Conservation (phyloP, 2,888 invertebrate genomes). For the Meiosimyza platycephala region DNA sequence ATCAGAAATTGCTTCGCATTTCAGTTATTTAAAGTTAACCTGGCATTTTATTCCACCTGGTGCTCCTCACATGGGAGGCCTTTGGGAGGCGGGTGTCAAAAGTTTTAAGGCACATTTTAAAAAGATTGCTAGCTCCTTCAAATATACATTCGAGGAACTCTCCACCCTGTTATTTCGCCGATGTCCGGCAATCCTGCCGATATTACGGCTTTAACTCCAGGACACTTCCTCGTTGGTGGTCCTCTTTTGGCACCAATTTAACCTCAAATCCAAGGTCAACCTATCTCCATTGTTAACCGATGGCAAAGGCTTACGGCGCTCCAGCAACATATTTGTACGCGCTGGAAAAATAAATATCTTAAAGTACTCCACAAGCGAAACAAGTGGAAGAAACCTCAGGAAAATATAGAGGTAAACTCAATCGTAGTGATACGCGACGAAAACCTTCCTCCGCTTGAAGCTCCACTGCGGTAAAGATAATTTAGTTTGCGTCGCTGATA, state of each 20-base stretch:
- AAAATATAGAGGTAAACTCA: too few relatives aligned
- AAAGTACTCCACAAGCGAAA: too few relatives aligned
- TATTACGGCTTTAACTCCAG: constrained; percentile 29
- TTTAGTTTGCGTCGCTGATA: too few relatives aligned
- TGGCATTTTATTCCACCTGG: constrained; percentile 40
- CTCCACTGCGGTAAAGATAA: too few relatives aligned
- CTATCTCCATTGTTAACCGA: background rate
- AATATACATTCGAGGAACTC: constrained; percentile 40
- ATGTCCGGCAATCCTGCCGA: background rate
- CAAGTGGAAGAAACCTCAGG: too few relatives aligned
- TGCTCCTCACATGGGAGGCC: constrained; percentile 26
- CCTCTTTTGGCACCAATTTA: constrained; percentile 30
- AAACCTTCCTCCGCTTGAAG: too few relatives aligned
- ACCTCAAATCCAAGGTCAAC: constrained; percentile 22
- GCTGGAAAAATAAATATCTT: too few relatives aligned
- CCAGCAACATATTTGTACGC: too few relatives aligned
- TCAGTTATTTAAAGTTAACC: constrained; percentile 4
- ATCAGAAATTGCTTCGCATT: background rate
- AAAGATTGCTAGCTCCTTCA: constrained; percentile 26
- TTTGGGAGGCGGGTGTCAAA: constrained; percentile 39
- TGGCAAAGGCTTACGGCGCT: too few relatives aligned
- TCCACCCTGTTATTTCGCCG: constrained; percentile 30
- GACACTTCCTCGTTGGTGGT: constrained; percentile 36
- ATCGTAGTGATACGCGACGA: too few relatives aligned
- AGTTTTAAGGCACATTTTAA: constrained; percentile 38